Percentiles rank a stretch among this genome's conserved stretches.
These are phyloP conservation scores for Temnothorax nylanderi DNA, from an alignment of 1,140 invertebrate species.

Conservation along the genomic window DNA sequence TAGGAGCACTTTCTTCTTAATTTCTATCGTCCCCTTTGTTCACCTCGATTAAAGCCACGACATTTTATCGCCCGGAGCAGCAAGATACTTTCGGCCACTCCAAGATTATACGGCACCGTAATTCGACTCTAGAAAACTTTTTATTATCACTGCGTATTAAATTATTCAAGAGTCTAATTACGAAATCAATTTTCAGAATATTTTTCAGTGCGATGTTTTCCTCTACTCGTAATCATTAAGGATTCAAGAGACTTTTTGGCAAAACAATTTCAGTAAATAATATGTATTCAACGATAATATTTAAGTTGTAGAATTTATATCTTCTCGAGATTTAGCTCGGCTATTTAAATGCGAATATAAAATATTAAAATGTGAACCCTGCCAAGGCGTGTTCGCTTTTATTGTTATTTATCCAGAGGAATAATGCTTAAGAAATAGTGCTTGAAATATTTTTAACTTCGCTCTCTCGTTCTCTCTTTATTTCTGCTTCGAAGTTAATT, in stretches of 20 bases:
- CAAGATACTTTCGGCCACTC: slow-evolving; percentile 20
- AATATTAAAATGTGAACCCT: not conserved
- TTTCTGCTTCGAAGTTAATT: not conserved
- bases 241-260: not conserved
- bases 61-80: slow-evolving; percentile 43
- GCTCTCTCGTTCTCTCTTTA: not conserved
- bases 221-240: not conserved
- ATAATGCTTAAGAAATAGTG: not conserved
- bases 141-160: slow-evolving; percentile 22
- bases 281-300: not conserved
- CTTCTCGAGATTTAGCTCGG: not conserved
- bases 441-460: not conserved
- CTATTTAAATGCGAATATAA: not conserved
- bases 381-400: not conserved
- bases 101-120: slow-evolving; percentile 38
- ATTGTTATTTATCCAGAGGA: not conserved
- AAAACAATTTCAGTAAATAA: not conserved
- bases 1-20: slow-evolving; percentile 58
- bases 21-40: slow-evolving; percentile 60
- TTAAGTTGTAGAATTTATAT: not conserved
- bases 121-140: slow-evolving; percentile 43
- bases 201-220: not conserved
- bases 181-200: slow-evolving; percentile 19
- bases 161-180: slow-evolving; percentile 35
- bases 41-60: slow-evolving; percentile 50